Percentiles rank a stretch among this genome's conserved stretches.
These are phyloP conservation scores for Acrocephalus kingi DNA, from an alignment of 2,113 vertebrate species.

Conservation along the genomic window DNA sequence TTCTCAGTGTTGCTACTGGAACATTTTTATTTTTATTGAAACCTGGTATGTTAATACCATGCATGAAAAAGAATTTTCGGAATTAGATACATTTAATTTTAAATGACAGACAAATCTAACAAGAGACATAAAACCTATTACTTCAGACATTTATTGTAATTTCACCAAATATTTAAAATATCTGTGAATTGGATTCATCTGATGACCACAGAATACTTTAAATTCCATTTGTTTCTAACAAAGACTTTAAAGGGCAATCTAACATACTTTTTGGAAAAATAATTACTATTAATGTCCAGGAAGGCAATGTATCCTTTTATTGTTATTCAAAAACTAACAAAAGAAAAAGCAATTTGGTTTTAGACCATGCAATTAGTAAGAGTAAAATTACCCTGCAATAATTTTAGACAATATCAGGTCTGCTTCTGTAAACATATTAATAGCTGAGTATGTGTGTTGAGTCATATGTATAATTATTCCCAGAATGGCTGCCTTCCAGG, in stretches of 20 bases:
- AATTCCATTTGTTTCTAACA: neutral
- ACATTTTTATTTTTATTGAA: neutral
- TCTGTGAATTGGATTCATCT: neutral
- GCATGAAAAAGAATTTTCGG: neutral
- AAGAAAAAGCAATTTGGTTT: neutral
- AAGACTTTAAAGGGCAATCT: neutral
- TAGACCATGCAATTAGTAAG: neutral
- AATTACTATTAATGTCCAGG: neutral
- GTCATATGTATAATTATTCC: constrained; percentile 35
- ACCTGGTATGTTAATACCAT: neutral
- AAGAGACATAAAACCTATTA: neutral
- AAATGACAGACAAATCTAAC: neutral
- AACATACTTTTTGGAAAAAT: neutral
- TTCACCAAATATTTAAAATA: constrained; percentile 29
- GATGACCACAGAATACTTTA: neutral
- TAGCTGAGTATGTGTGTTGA: constrained; percentile 3
- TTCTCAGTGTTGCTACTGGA: neutral
- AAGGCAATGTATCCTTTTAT: neutral
- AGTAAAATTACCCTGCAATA: neutral
- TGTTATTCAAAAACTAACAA: neutral
- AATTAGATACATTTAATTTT: neutral
- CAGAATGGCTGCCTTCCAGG: constrained; percentile 2
- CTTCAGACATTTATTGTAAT: neutral
- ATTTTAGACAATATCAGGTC: neutral
- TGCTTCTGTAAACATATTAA: constrained; percentile 36